Conservation (phyloP, 64 coral and sea anemone species). For the Stylophora pistillata region DNA sequence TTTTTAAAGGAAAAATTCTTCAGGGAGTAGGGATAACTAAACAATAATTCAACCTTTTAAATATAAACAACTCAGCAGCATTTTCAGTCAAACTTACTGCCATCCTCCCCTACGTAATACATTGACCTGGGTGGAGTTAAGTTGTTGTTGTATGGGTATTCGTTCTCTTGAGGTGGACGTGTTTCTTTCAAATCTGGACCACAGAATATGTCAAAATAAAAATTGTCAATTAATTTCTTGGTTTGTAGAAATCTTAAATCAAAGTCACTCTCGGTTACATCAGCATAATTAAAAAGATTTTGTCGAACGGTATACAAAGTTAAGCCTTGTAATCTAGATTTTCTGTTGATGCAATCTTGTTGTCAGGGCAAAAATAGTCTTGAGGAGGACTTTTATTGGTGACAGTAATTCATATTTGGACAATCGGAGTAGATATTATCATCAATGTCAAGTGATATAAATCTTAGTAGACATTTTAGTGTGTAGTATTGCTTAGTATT, state of each 20-base stretch:
- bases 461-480: too few relatives aligned
- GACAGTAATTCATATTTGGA: too few relatives aligned
- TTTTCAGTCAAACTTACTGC: conserved; percentile 1
- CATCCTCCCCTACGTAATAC: background rate
- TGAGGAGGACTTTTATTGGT: too few relatives aligned
- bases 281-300: background rate
- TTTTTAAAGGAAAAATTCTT: background rate
- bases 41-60: background rate
- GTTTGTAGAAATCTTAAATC: background rate
- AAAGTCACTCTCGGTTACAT: too few relatives aligned
- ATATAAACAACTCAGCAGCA: background rate
- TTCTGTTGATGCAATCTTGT: too few relatives aligned
- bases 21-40: too few relatives aligned
- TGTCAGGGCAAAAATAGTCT: too few relatives aligned
- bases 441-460: too few relatives aligned
- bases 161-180: conserved; percentile 29
- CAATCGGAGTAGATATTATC: too few relatives aligned
- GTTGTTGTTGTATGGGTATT: background rate
- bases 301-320: background rate
- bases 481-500: too few relatives aligned
- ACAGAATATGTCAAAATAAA: background rate
- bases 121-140: background rate
- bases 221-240: background rate
- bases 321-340: too few relatives aligned
- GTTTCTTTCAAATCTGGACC: conserved; percentile 37